Evolutionary conservation across 2,797 vertebrate species (phyloP).

Genomic region (Trachops cirrhosus): DNA sequence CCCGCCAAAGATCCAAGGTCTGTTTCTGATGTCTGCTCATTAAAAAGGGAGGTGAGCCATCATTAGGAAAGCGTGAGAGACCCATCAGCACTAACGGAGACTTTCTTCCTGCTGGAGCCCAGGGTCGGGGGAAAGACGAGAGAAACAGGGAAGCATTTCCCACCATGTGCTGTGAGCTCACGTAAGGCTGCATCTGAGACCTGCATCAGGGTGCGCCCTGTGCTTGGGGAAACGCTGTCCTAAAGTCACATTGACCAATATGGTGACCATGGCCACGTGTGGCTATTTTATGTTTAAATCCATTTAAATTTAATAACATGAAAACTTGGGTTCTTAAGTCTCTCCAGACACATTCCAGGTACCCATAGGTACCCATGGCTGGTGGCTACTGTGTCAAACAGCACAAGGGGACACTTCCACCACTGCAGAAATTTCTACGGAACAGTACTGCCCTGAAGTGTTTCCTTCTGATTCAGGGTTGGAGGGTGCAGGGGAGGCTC

Average conservation of each 20-base stretch:
- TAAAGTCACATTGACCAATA: not conserved
- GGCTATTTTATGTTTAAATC: not conserved
- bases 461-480: not conserved
- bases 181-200: not conserved
- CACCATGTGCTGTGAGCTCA: not conserved
- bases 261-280: accelerated
- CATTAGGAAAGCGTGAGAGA: not conserved
- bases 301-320: not conserved
- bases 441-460: not conserved
- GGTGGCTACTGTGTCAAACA: accelerated
- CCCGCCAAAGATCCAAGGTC: not conserved
- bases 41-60: not conserved
- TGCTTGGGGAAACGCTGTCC: not conserved
- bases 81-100: not conserved
- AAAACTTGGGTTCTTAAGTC: not conserved
- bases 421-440: not conserved
- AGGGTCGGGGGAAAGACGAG: not conserved
- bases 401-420: accelerated
- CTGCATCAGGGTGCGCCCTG: not conserved
- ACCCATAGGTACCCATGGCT: accelerated
- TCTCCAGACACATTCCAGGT: accelerated
- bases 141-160: not conserved
- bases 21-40: not conserved
- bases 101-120: not conserved
- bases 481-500: not conserved